Evolutionary conservation across 2,113 vertebrate species (phyloP), one percentile per base, ranked within the genome.

Genomic region (Fulmarus glacialis): DNA sequence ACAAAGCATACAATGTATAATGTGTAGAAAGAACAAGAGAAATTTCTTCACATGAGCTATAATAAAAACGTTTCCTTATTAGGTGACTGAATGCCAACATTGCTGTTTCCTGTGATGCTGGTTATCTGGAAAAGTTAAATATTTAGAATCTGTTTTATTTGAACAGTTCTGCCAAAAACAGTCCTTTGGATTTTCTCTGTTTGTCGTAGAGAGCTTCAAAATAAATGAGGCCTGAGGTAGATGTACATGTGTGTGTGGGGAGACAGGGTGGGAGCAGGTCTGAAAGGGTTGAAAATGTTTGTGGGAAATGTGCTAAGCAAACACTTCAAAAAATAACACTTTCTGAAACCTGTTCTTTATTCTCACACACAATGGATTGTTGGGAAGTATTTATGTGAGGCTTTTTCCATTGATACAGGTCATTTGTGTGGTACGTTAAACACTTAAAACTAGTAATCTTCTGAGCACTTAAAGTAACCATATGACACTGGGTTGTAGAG

Each of bases 71-170:
- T 89, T 93, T 93, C 96, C 97, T 97, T 98, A 97, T 97, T 98
- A 97, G 97, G 97, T 90, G 94, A 72, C 87, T 55, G 38, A 67
- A 59, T 73, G 52, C 74, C 62, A 62, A 50, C 42, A 86, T 63
- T 48, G 63, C 90, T 29, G 52, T 89, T 93, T 94, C 89, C 89
- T 92, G 78, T 42, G 74, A 93, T 80, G 70, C 73, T 82, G n/a
- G 34, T 82, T 94, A 75, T 93, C 79, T 89, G 82, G 70, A 83
- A 58, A 97, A 96, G 81, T 70, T 96, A 97, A 97, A 98, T 95
- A 97, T 96, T 98, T 97, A 97, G 95, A 97, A 94, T 97, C 79
- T 72, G 72, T 73, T 95, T 95, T 92, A 62, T 90, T 89, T 92
- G 67, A 96, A 36, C 32, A n/a, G 74, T 77, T 53, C 55, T 96